These are phyloP conservation scores for Cephus spinipes DNA, from an alignment of 2,888 invertebrate genomes.

Conservation along the genomic window DNA sequence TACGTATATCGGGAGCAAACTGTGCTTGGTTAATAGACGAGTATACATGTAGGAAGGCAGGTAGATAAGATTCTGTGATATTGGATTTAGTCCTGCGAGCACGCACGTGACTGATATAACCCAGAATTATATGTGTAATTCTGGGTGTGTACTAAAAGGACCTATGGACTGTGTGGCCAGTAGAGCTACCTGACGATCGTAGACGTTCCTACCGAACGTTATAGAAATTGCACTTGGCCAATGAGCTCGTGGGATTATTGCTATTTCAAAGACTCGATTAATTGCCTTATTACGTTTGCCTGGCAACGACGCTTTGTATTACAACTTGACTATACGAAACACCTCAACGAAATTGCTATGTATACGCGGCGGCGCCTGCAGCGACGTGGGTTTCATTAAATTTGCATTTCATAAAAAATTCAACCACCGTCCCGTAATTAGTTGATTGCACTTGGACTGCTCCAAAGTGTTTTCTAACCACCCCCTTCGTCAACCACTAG, in stretches of 20 bases:
- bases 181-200: neutral
- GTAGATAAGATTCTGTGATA: neutral
- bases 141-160: too few relatives aligned
- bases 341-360: neutral
- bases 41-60: neutral
- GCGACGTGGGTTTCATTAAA: neutral
- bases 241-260: neutral
- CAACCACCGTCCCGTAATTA: neutral
- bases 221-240: neutral
- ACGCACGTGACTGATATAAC: neutral
- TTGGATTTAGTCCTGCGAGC: neutral
- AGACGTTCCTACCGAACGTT: neutral
- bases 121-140: neutral
- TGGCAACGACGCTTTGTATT: neutral
- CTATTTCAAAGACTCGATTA: neutral
- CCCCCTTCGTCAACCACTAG: neutral
- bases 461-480: neutral
- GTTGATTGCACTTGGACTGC: neutral
- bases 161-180: neutral
- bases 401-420: neutral
- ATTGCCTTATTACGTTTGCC: neutral
- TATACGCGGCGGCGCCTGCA: neutral
- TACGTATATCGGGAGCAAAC: neutral
- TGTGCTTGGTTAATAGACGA: neutral
- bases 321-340: neutral